Conservation (phyloP, 2,888 invertebrate genomes). For the Clistopyga incitator region DNA sequence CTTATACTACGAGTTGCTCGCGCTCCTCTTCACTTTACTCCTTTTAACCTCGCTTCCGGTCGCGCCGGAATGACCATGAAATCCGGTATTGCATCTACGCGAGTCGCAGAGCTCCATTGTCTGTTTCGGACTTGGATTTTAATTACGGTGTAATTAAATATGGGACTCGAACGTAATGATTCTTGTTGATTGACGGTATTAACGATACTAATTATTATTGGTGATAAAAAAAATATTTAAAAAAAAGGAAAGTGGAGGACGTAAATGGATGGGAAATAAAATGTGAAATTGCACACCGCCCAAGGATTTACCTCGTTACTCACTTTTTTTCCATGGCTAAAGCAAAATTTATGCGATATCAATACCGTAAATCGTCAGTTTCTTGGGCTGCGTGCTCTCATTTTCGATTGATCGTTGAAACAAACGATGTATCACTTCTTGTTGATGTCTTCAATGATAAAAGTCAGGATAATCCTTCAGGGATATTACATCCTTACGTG, state of each 20-base stretch:
- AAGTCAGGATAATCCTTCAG: slow-evolving; percentile 8
- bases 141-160: slow-evolving; percentile 37
- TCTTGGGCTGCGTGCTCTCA: slow-evolving; percentile 10
- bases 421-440: slow-evolving; percentile 46
- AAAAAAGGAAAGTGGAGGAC: neutral
- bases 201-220: slow-evolving; percentile 49
- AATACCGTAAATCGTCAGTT: slow-evolving; percentile 50
- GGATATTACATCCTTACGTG: slow-evolving; percentile 18
- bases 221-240: slow-evolving; percentile 20
- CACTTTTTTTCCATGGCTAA: neutral
- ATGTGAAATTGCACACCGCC: slow-evolving; percentile 10
- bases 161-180: slow-evolving; percentile 47
- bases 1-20: slow-evolving; percentile 40
- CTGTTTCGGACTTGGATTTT: neutral
- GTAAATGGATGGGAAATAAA: slow-evolving; percentile 45
- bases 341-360: slow-evolving; percentile 47
- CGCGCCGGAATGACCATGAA: slow-evolving; percentile 1
- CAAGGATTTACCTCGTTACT: slow-evolving; percentile 43
- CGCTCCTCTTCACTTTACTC: slow-evolving; percentile 12
- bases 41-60: slow-evolving; percentile 33
- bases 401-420: slow-evolving; percentile 51
- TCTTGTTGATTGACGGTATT: slow-evolving; percentile 48
- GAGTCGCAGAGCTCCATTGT: neutral
- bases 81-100: slow-evolving; percentile 18
- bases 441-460: slow-evolving; percentile 32